Evolutionary conservation across 2,888 invertebrate species (phyloP).

Genomic region (Rosalia funebris): DNA sequence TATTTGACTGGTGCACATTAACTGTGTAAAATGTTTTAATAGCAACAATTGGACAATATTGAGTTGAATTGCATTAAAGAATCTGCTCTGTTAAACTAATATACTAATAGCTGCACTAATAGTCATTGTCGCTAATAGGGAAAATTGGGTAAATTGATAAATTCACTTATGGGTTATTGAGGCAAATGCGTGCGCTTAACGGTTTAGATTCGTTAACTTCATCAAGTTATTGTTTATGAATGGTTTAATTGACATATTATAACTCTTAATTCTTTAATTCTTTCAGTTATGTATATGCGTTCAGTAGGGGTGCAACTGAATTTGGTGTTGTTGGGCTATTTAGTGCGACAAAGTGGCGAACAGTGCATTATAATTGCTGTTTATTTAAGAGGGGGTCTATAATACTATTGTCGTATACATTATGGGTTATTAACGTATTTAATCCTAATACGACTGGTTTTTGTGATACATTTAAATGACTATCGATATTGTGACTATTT

Average conservation of each 20-base stretch:
- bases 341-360: not conserved
- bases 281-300: slow-evolving; percentile 45
- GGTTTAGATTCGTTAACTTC: slow-evolving; percentile 51
- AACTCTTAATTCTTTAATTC: slow-evolving; percentile 53
- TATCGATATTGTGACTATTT: too few relatives aligned
- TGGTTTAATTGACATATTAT: slow-evolving; percentile 55
- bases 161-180: slow-evolving; percentile 63
- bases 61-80: slow-evolving; percentile 66
- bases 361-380: not conserved
- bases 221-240: slow-evolving; percentile 55
- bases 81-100: slow-evolving; percentile 65
- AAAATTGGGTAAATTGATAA: slow-evolving; percentile 68
- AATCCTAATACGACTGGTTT: too few relatives aligned
- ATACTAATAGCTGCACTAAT: slow-evolving; percentile 65
- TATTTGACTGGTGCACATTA: slow-evolving; percentile 62
- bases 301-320: slow-evolving; percentile 45
- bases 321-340: slow-evolving; percentile 27
- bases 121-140: slow-evolving; percentile 66
- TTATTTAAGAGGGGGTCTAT: not conserved
- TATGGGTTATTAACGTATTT: too few relatives aligned
- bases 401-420: too few relatives aligned
- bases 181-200: slow-evolving; percentile 55
- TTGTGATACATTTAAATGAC: too few relatives aligned
- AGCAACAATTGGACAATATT: slow-evolving; percentile 66
- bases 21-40: slow-evolving; percentile 64